Conservation (phyloP, 1,140 invertebrate genomes). For the Argopecten irradians region DNA sequence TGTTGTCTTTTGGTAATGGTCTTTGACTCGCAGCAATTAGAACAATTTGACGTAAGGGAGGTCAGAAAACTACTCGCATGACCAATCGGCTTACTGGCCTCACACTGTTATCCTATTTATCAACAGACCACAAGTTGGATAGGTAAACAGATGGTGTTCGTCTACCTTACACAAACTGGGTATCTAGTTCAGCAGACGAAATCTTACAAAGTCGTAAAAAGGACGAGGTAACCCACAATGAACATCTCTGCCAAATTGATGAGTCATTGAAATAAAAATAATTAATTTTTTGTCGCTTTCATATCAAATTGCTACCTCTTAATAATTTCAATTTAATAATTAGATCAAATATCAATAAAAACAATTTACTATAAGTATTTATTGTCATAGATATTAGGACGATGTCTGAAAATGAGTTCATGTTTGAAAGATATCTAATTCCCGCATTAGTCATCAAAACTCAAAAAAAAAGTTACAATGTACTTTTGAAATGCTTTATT, state of each 20-base stretch:
- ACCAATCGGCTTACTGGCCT: neutral
- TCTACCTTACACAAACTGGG: neutral
- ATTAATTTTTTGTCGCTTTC: constrained; percentile 1
- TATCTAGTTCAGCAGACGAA: neutral
- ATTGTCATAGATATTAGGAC: neutral
- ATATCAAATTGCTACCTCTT: neutral
- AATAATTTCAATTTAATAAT: constrained; percentile 19
- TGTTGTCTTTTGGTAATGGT: constrained; percentile 17
- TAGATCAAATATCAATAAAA: neutral
- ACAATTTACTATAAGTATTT: neutral
- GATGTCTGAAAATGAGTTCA: neutral
- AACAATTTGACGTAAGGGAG: constrained; percentile 4
- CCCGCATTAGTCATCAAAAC: neutral
- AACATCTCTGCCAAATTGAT: neutral
- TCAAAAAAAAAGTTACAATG: too few species aligned
- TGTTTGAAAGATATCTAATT: neutral
- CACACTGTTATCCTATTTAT: neutral
- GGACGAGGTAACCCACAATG: neutral
- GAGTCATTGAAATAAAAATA: constrained; percentile 2
- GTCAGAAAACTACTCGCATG: neutral
- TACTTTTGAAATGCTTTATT: too few species aligned
- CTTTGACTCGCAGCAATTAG: constrained; percentile 15
- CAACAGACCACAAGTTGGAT: neutral
- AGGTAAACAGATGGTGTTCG: neutral
- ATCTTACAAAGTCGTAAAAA: neutral